phyloP scores from a whole-genome alignment of 2,797 vertebrate genomes.

The Philypnodon macrostomus region DNA sequence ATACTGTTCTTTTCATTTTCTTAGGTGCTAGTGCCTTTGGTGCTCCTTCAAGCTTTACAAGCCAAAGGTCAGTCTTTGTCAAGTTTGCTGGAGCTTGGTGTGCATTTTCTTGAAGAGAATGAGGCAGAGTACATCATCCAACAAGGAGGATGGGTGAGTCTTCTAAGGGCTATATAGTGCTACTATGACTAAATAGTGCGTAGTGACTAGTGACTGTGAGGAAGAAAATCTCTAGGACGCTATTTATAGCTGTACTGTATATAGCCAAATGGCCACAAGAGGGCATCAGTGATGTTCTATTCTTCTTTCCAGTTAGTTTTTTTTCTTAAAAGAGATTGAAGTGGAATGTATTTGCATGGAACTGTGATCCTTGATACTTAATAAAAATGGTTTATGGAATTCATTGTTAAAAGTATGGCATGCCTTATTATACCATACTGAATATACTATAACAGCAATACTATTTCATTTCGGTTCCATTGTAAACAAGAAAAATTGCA shows the following conservation, averaged over 20 bases:
- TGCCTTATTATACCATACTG: too few species aligned
- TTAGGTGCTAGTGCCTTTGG: constrained; percentile 88
- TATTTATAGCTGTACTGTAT: neutral
- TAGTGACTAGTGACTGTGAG: too few species aligned
- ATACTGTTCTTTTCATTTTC: neutral
- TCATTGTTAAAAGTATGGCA: too few species aligned
- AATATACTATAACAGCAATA: too few species aligned
- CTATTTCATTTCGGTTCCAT: too few species aligned
- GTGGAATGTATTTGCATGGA: too few species aligned
- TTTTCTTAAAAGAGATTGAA: too few species aligned
- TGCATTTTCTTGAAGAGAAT: constrained; percentile 84
- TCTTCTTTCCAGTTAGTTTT: neutral
- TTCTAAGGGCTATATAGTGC: too few species aligned
- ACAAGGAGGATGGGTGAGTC: constrained; percentile 95
- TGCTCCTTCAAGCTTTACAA: constrained; percentile 84
- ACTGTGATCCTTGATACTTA: too few species aligned
- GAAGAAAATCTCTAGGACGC: neutral
- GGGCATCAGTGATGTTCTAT: constrained; percentile 32
- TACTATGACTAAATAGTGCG: too few species aligned
- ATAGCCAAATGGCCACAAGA: constrained; percentile 35
- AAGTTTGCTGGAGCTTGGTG: constrained; percentile 79
- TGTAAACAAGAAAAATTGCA: too few species aligned
- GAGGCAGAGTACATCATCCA: constrained; percentile 85
- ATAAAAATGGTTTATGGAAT: too few species aligned
- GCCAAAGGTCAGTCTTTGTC: constrained; percentile 77